phyloP scores from a whole-genome alignment of 1,140 invertebrate genomes.

The Drosophila kikkawai region DNA sequence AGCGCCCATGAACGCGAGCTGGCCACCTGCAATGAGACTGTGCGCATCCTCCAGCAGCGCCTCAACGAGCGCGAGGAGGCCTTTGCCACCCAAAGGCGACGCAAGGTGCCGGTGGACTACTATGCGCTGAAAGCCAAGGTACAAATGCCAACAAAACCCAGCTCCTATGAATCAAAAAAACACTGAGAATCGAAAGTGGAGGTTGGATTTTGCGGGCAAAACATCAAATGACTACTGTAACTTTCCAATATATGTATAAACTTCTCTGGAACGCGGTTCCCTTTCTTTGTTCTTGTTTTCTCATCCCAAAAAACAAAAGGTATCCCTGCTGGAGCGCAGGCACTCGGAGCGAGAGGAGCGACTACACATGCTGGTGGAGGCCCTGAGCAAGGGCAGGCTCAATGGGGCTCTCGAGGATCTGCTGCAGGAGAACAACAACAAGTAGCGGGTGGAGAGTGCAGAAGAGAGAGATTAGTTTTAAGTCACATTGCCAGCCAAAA shows the following conservation, averaged over 20 bases:
- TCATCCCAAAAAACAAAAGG: slow-evolving; percentile 44
- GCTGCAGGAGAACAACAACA: slow-evolving; percentile 79
- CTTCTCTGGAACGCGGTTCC: neutral
- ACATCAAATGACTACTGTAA: neutral
- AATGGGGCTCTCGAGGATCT: slow-evolving; percentile 80
- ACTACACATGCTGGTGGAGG: slow-evolving; percentile 84
- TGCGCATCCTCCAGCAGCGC: slow-evolving; percentile 79
- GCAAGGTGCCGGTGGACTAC: slow-evolving; percentile 84
- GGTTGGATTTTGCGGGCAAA: neutral
- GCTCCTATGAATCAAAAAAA: neutral
- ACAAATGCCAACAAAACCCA: slow-evolving; percentile 18
- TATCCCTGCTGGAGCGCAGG: slow-evolving; percentile 78
- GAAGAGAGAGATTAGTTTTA: neutral
- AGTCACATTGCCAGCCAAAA: slow-evolving; percentile 48
- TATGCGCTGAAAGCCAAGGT: slow-evolving; percentile 85
- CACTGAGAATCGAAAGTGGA: neutral
- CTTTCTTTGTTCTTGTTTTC: neutral
- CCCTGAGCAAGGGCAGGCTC: slow-evolving; percentile 80
- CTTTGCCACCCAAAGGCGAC: slow-evolving; percentile 77
- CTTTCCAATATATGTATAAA: neutral
- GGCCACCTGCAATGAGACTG: slow-evolving; percentile 84
- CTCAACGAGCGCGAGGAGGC: slow-evolving; percentile 82
- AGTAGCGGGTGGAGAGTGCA: slow-evolving; percentile 25
- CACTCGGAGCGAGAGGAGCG: slow-evolving; percentile 84
- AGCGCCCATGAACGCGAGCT: slow-evolving; percentile 92